Percentiles rank a stretch among this genome's conserved stretches.
These are phyloP conservation scores for Cheilosia vernalis DNA, from an alignment of 2,888 invertebrate genomes.

Conservation along the genomic window DNA sequence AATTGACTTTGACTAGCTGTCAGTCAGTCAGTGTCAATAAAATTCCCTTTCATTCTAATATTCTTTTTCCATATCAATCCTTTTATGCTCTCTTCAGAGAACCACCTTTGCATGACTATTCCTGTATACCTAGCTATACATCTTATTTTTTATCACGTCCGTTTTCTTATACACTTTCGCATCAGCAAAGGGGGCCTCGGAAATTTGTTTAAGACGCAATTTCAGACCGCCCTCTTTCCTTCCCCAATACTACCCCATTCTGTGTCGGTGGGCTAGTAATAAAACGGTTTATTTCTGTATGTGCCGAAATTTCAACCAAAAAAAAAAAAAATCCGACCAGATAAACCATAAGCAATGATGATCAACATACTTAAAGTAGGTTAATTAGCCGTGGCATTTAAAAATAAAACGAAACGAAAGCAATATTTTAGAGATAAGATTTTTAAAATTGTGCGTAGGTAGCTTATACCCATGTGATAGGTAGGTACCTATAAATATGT, in stretches of 20 bases:
- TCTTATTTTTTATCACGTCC: neutral
- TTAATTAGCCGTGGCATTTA: slow-evolving; percentile 55
- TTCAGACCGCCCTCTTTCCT: neutral
- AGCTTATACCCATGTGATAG: too few relatives aligned
- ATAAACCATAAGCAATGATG: slow-evolving; percentile 1
- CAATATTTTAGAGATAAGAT: neutral
- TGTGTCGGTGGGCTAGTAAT: neutral
- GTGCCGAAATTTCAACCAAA: slow-evolving; percentile 18
- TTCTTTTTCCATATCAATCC: too few relatives aligned
- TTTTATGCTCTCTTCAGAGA: too few relatives aligned
- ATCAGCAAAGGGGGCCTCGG: neutral
- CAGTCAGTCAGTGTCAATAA: too few relatives aligned
- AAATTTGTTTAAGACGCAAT: neutral
- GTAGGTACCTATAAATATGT: neutral
- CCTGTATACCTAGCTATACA: neutral
- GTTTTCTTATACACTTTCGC: neutral
- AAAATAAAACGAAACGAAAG: slow-evolving; percentile 31
- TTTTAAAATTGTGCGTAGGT: neutral
- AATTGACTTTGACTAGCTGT: too few relatives aligned
- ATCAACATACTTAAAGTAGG: slow-evolving; percentile 60
- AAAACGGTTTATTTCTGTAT: slow-evolving; percentile 24
- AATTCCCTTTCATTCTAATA: too few relatives aligned
- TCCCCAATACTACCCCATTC: neutral
- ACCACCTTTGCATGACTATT: neutral
- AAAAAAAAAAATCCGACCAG: neutral